These are phyloP conservation scores for Phocides pigmalion DNA, from an alignment of 1,140 invertebrate species.

Conservation along the genomic window DNA sequence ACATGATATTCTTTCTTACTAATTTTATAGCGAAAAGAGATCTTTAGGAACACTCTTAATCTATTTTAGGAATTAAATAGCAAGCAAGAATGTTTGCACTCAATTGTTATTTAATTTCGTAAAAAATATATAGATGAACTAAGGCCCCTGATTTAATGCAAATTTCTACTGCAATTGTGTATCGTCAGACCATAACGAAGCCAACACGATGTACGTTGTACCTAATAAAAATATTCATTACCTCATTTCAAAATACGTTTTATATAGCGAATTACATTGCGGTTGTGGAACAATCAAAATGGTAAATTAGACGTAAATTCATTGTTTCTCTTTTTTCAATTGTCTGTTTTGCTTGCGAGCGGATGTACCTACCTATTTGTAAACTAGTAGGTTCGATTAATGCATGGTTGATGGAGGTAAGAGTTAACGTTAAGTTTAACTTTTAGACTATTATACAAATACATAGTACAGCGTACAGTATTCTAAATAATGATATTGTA, in stretches of 20 bases:
- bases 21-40: too few species aligned
- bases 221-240: conserved; percentile 61
- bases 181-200: conserved; percentile 63
- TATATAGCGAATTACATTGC: conserved; percentile 41
- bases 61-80: too few species aligned
- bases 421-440: not conserved
- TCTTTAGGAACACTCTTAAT: too few species aligned
- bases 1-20: too few species aligned
- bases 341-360: conserved; percentile 26
- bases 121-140: too few species aligned
- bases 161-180: conserved; percentile 68
- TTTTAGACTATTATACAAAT: too few species aligned
- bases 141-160: conserved; percentile 68
- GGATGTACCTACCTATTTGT: conserved; percentile 29
- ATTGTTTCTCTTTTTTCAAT: conserved; percentile 40
- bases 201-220: conserved; percentile 14
- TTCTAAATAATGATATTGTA: too few species aligned
- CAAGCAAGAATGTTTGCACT: too few species aligned
- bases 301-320: conserved; percentile 42
- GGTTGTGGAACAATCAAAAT: conserved; percentile 46
- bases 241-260: conserved; percentile 45
- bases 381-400: conserved; percentile 25
- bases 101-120: too few species aligned
- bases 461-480: too few species aligned
- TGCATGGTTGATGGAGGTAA: not conserved